phyloP scores from a whole-genome alignment of 2,113 vertebrate species.

The Limanda limanda region DNA sequence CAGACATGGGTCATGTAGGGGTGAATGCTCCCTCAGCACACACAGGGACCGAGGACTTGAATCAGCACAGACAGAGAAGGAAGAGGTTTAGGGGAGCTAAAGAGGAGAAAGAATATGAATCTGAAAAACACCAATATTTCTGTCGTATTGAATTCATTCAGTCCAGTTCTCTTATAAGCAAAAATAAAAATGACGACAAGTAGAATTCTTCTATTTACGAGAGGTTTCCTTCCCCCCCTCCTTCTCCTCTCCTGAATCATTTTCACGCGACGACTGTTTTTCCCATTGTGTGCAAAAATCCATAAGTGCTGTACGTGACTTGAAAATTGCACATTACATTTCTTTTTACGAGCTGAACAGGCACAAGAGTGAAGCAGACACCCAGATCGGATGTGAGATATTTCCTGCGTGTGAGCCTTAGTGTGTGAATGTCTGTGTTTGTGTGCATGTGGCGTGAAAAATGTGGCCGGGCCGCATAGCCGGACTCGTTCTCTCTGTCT shows the following conservation, averaged over 20 bases:
- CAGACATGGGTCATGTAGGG: not conserved
- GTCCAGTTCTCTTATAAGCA: not conserved
- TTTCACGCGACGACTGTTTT: not conserved
- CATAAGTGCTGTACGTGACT: slow-evolving; percentile 25
- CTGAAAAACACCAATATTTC: no score
- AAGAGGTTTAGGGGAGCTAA: not conserved
- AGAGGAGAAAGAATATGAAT: not conserved
- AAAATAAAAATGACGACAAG: no score
- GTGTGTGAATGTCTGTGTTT: slow-evolving; percentile 4
- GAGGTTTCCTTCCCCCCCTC: not conserved
- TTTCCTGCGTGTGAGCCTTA: not conserved
- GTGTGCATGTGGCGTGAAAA: slow-evolving; percentile 30
- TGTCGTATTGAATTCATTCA: slow-evolving; percentile 4
- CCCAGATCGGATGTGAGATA: slow-evolving; percentile 27
- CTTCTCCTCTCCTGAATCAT: not conserved
- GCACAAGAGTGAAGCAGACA: slow-evolving; percentile 34
- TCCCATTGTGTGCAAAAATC: slow-evolving; percentile 12
- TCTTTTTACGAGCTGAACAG: slow-evolving; percentile 26
- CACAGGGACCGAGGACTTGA: not conserved
- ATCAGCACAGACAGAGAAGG: not conserved
- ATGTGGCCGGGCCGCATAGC: slow-evolving; percentile 63
- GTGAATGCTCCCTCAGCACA: slow-evolving; percentile 9
- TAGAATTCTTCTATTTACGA: slow-evolving; percentile 29
- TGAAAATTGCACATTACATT: not conserved
- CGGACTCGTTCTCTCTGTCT: not conserved